Base-by-base conservation (phyloP, 2,888 invertebrate genomes). In the Nomada lathburiana region DNA sequence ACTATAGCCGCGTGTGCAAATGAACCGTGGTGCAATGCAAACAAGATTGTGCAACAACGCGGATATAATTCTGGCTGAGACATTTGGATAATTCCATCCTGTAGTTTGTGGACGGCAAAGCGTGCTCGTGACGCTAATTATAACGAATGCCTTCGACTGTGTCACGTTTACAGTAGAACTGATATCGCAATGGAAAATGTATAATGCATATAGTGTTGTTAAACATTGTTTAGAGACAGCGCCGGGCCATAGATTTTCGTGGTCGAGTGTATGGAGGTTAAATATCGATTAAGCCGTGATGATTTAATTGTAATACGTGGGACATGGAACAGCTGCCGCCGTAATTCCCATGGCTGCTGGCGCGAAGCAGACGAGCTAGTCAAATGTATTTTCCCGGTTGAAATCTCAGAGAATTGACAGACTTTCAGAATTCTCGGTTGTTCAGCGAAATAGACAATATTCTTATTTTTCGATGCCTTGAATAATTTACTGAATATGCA, bases 131-230 rank as follows among this genome's bases (percentile, higher is more conserved):
- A 87, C 88, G 87, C 86, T 90, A 89, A 90, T 89, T 89, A 87
- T 88, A 90, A 90, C 86, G 86, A 90, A 90, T 90, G 87, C 80
- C 84, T 85, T 85, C 75, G 88, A 83, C 82, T 85, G 84, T 84
- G 80, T 75, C 80, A 67, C 82, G 86, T 85, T 85, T 87, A 80
- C 86, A 72, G 71, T 64, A 16, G 55, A 53, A 67, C 70, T 68
- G 82, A 83, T 83, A 83, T 55, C 59, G 76, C 76, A n/a, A 60
- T 73, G 79, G 84, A 68, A 84, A 84, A 82, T 55, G 76, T 70
- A 64, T 59, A 36, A 53, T 29, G 36, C 70, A 55, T 78, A 47
- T 47, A 50, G 36, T 57, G 59, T 79, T 68, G 53, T 69, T 78
- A 79, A 84, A 86, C 77, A 81, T 84, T 86, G 86, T 84, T 81